Evolutionary conservation across 2,113 vertebrate species (phyloP).

Genomic region (Caretta caretta): DNA sequence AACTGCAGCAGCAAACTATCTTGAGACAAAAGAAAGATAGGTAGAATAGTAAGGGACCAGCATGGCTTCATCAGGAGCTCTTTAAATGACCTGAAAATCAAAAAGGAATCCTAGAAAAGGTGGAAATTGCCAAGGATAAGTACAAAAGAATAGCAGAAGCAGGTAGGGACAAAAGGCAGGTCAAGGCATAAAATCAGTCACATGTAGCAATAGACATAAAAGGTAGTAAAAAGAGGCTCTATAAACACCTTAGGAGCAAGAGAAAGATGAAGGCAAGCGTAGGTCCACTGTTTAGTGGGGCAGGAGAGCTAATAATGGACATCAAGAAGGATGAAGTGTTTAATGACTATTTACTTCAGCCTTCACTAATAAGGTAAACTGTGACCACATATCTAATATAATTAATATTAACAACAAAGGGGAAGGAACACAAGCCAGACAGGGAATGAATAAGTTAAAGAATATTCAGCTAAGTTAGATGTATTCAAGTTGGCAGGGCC

Average conservation of each 20-base stretch:
- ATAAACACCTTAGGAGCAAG: not conserved
- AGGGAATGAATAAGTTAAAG: not conserved
- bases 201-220: not conserved
- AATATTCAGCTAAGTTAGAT: not conserved
- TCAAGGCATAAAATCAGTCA: not conserved
- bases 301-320: not conserved
- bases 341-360: not conserved
- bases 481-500: no score
- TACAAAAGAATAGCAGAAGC: not conserved
- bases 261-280: not conserved
- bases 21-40: not conserved
- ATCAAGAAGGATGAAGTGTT: not conserved
- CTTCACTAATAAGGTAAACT: no score
- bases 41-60: not conserved
- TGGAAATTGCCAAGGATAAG: not conserved
- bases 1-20: not conserved
- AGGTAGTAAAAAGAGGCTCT: not conserved
- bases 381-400: no score
- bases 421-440: not conserved
- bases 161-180: not conserved
- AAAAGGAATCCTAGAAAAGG: not conserved
- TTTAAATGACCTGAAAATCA: not conserved
- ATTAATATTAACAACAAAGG: not conserved
- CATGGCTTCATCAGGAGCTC: not conserved
- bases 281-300: not conserved